Conservation (phyloP, 2,888 invertebrate genomes). For the Mythimna albipuncta region DNA sequence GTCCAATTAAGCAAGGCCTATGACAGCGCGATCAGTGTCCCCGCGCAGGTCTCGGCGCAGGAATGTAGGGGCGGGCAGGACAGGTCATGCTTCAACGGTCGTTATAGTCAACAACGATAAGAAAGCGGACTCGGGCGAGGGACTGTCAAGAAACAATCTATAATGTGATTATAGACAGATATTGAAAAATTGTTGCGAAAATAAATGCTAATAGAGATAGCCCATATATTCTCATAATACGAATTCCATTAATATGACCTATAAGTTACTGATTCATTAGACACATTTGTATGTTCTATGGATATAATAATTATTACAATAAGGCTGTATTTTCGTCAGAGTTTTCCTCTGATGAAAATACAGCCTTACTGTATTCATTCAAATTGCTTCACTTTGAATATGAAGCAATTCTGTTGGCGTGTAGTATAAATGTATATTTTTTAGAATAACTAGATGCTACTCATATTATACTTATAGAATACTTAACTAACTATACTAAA, state of each 20-base stretch:
- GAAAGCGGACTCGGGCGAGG: constrained; percentile 83
- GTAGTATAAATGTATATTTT: neutral
- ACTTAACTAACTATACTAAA: no score
- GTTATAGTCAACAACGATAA: constrained; percentile 82
- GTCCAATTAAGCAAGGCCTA: constrained; percentile 86
- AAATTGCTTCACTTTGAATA: neutral
- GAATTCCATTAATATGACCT: constrained; percentile 19
- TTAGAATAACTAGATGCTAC: no score
- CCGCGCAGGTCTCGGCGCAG: constrained; percentile 69
- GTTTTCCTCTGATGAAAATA: no score
- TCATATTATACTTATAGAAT: no score
- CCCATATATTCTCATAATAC: constrained; percentile 12
- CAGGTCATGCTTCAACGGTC: constrained; percentile 79
- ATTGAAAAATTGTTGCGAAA: constrained; percentile 65
- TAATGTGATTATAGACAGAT: constrained; percentile 74
- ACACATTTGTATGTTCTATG: neutral
- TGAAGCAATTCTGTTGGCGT: neutral
- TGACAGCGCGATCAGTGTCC: constrained; percentile 82
- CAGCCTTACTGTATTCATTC: neutral
- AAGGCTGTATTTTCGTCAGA: neutral
- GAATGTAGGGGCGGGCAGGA: constrained; percentile 73
- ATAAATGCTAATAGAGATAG: constrained; percentile 51
- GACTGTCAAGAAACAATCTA: constrained; percentile 82
- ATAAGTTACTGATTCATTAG: constrained; percentile 3
- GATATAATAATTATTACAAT: neutral